These are phyloP conservation scores for Cyanoderma ruficeps DNA, from an alignment of 2,113 vertebrate species.

Conservation along the genomic window DNA sequence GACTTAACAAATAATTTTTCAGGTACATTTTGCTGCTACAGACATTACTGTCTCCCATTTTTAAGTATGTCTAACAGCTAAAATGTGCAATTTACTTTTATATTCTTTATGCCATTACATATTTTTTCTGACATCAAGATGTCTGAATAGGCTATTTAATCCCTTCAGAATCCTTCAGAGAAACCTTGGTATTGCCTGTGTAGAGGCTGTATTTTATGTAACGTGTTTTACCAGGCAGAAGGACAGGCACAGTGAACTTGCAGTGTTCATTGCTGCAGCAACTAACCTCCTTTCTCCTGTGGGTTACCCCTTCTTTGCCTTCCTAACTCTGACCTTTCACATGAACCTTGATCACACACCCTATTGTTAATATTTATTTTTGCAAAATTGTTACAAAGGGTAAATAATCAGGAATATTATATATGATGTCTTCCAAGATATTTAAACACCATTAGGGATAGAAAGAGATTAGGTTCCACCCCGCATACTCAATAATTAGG, in stretches of 20 bases:
- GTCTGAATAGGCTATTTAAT: background rate
- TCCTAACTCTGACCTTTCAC: background rate
- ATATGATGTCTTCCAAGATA: background rate
- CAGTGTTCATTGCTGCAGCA: background rate
- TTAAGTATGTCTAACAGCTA: background rate
- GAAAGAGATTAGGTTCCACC: background rate
- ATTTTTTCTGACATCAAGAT: slow-evolving; percentile 2
- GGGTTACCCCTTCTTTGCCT: background rate
- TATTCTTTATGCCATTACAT: background rate
- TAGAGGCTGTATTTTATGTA: background rate
- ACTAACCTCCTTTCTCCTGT: background rate
- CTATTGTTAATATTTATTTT: background rate
- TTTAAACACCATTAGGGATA: background rate
- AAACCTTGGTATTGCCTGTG: background rate
- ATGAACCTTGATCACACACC: background rate
- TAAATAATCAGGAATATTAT: background rate
- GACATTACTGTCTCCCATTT: background rate
- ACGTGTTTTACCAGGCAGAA: background rate
- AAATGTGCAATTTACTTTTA: slow-evolving; percentile 16
- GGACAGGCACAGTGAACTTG: background rate
- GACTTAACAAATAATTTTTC: background rate
- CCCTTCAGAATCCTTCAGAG: slow-evolving; percentile 1
- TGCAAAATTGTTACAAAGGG: background rate
- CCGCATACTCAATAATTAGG: background rate
- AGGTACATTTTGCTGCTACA: background rate